Percentiles rank a stretch among this genome's conserved stretches.
These are phyloP conservation scores for Girardinus metallicus DNA, from an alignment of 2,797 vertebrate genomes.

Conservation along the genomic window DNA sequence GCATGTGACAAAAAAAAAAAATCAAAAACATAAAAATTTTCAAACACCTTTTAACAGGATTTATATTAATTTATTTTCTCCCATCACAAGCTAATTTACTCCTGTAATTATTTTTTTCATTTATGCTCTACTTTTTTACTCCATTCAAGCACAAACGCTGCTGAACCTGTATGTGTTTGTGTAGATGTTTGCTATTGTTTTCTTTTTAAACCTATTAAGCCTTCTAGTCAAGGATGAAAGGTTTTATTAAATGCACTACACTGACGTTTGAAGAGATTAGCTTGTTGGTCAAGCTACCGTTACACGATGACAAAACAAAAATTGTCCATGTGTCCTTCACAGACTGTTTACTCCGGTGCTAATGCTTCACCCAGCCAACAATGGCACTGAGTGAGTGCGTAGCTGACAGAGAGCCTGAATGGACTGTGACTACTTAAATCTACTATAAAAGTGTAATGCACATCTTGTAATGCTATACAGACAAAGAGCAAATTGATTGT, in stretches of 20 bases:
- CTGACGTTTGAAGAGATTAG: conserved; percentile 58
- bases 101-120: not conserved
- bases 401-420: conserved; percentile 38
- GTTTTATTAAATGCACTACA: conserved; percentile 52
- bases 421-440: conserved; percentile 56
- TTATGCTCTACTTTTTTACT: not conserved
- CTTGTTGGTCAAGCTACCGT: conserved; percentile 51
- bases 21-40: not conserved
- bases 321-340: conserved; percentile 52
- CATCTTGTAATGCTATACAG: conserved; percentile 50
- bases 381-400: conserved; percentile 27
- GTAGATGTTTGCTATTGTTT: conserved; percentile 9
- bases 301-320: conserved; percentile 64
- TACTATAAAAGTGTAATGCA: conserved; percentile 65
- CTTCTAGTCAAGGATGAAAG: conserved; percentile 45
- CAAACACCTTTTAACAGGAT: not conserved
- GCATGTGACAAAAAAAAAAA: not conserved
- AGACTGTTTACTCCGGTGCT: conserved; percentile 46
- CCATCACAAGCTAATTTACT: not conserved
- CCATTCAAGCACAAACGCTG: not conserved
- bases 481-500: conserved; percentile 59
- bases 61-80: not conserved
- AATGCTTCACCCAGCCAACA: conserved; percentile 20
- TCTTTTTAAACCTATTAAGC: conserved; percentile 17
- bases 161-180: conserved; percentile 1